These are phyloP conservation scores for Megalonaias nervosa DNA, from an alignment of 1,140 invertebrate species.

Conservation along the genomic window DNA sequence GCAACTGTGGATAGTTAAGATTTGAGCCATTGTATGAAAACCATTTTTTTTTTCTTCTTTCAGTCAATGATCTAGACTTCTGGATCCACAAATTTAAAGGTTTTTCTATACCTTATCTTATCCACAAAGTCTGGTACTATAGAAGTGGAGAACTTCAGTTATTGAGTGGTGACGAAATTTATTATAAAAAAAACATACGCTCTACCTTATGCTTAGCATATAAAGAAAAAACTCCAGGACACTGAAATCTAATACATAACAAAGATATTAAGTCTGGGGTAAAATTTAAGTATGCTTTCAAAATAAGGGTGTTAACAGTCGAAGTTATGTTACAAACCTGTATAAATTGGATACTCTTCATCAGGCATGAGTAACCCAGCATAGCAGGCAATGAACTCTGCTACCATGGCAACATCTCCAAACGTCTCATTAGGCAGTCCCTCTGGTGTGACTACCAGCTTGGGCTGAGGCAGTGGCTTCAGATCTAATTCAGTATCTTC, in stretches of 20 bases:
- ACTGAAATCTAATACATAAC: not conserved
- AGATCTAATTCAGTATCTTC: conserved; percentile 64
- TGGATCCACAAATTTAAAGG: too few relatives aligned
- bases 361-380: conserved; percentile 68
- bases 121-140: too few relatives aligned
- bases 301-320: not conserved
- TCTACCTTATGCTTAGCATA: too few relatives aligned
- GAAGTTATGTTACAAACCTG: conserved; percentile 45
- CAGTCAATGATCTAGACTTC: too few relatives aligned
- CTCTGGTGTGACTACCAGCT: conserved; percentile 66
- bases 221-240: not conserved
- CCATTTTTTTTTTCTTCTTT: too few relatives aligned
- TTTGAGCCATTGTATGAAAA: too few relatives aligned
- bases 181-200: not conserved
- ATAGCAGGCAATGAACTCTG: conserved; percentile 68
- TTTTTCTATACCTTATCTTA: too few relatives aligned
- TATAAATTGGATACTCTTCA: conserved; percentile 59
- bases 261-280: not conserved
- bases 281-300: not conserved
- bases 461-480: conserved; percentile 62
- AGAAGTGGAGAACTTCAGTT: too few relatives aligned
- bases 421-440: conserved; percentile 68
- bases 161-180: too few relatives aligned
- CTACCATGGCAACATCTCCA: conserved; percentile 69
- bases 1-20: too few relatives aligned